Evolutionary conservation across 2,797 vertebrate species (phyloP), one percentile per base, ranked within the genome.

Genomic region (Toxotes lorentzi): DNA sequence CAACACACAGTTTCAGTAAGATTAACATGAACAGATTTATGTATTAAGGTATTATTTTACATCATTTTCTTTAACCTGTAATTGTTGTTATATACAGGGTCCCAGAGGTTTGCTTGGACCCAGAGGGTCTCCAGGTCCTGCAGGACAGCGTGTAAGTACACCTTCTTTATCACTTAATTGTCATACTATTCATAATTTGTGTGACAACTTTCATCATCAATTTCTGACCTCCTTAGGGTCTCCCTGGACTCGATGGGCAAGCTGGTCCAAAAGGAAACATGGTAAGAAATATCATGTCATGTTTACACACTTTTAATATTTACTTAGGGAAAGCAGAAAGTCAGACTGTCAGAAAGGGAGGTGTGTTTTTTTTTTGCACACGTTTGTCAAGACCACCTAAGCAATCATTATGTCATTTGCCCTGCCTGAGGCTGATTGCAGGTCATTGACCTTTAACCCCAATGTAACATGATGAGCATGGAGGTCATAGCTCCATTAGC

Each of bases 221-320:
- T 27, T 75, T 82, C 8, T 87, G 81, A 51, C 91, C 76, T 73
- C 70, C 86, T 17, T 80, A 99, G 98, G 98, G 98, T 84, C 95
- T 99, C 66, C 86, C 96, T 75, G 98, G 98, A 83, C 43, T 98
- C 60, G 98, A 99, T 85, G 98, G 98, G 54, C 97, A 97, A 79
- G 75, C 93, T 60, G 98, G 98, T 94, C 96, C 97, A 47, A 99
- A 99, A 95, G 98, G 98, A 93, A 99, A 99, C 87, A 95, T 98
- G 97, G 98, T 99, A 93, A 93, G 93, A 63, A 57, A 50, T 73
- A 30, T 79, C n/a, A n/a, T n/a, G n/a, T 78, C 62, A 48, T 43
- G 14, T 56, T 74, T 73, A 2, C 45, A 58, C 3, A 3, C 71
- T 43, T 54, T 45, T 48, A 23, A 81, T 32, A 13, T 59, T 30